Evolutionary conservation across 2,888 invertebrate species (phyloP).

Genomic region (Nomada ferruginata): DNA sequence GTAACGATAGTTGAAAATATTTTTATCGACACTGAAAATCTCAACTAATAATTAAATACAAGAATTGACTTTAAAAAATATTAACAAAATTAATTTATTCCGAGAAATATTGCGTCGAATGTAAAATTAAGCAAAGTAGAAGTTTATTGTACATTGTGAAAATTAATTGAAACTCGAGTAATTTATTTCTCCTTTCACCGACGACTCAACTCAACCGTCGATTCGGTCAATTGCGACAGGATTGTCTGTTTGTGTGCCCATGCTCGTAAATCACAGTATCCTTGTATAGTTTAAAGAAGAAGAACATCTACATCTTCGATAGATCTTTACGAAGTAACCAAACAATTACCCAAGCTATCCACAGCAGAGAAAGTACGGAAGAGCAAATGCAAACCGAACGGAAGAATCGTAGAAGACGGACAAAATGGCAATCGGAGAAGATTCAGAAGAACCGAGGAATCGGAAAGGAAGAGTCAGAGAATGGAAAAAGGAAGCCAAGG

Average conservation of each 20-base stretch:
- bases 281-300: neutral
- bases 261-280: conserved; percentile 2
- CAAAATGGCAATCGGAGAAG: neutral
- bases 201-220: neutral
- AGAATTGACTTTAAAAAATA: neutral
- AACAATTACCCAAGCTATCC: neutral
- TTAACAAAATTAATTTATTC: too few species aligned
- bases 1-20: neutral
- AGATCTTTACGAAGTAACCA: neutral
- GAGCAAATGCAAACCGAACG: conserved; percentile 12
- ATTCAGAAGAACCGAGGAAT: neutral
- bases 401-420: neutral
- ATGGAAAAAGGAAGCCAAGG: neutral
- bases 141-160: too few species aligned
- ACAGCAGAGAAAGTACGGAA: conserved; percentile 6
- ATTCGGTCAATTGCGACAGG: neutral
- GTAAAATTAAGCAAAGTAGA: too few species aligned
- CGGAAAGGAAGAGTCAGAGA: neutral
- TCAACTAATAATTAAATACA: neutral
- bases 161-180: too few species aligned
- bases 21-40: neutral
- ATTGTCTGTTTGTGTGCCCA: neutral
- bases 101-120: too few species aligned
- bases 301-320: neutral
- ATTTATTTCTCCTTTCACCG: too few species aligned